Conservation (phyloP, 2,797 vertebrate species). For the Lithobates sylvaticus region DNA sequence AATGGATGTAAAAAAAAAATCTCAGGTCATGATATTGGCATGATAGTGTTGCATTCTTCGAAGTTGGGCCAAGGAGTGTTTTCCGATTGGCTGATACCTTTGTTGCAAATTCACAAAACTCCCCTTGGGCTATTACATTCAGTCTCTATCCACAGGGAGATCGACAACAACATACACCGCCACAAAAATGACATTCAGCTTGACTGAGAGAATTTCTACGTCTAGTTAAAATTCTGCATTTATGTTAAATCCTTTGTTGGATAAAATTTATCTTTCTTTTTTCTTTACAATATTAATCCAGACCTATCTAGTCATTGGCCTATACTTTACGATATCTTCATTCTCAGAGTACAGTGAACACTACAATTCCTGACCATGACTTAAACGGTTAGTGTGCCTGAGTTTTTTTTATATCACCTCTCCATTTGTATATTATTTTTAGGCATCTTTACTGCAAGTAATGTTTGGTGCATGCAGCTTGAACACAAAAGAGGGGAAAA, state of each 20-base stretch:
- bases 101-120: slow-evolving; percentile 4
- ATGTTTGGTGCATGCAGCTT: too few relatives aligned
- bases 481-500: too few relatives aligned
- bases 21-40: slow-evolving; percentile 4
- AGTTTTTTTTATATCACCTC: too few relatives aligned
- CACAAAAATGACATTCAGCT: slow-evolving; percentile 36
- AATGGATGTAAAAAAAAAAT: slow-evolving; percentile 29
- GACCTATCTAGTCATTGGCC: too few relatives aligned
- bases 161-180: slow-evolving; percentile 12
- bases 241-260: background rate
- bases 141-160: slow-evolving; percentile 31
- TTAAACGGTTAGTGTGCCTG: too few relatives aligned
- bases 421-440: too few relatives aligned
- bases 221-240: background rate
- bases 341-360: too few relatives aligned
- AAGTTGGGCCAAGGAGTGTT: slow-evolving; percentile 2
- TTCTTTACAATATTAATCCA: too few relatives aligned
- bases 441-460: too few relatives aligned
- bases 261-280: too few relatives aligned
- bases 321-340: too few relatives aligned
- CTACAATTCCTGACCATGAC: too few relatives aligned
- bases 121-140: slow-evolving; percentile 25
- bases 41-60: background rate
- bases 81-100: background rate
- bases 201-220: slow-evolving; percentile 5